These are phyloP conservation scores for Liolophura sinensis DNA, from an alignment of 1,140 invertebrate genomes.

Conservation along the genomic window DNA sequence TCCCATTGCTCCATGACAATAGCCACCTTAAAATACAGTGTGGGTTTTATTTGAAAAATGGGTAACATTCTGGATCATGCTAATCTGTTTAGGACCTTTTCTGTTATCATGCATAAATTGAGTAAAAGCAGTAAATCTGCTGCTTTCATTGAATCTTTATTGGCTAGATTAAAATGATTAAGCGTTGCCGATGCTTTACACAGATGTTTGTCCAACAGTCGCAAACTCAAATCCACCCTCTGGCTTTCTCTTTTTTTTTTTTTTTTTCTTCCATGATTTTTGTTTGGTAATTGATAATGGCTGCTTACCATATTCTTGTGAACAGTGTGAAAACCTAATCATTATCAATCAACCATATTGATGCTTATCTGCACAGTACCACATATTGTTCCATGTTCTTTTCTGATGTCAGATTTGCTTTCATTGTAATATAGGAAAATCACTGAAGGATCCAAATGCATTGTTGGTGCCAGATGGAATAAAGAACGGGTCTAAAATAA, in stretches of 20 bases:
- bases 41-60: too few relatives aligned
- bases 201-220: not conserved
- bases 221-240: not conserved
- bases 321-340: too few relatives aligned
- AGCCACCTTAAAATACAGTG: too few relatives aligned
- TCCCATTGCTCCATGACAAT: not conserved
- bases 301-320: not conserved
- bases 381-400: not conserved
- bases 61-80: too few relatives aligned
- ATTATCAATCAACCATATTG: not conserved
- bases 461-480: not conserved
- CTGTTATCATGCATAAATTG: too few relatives aligned
- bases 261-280: too few relatives aligned
- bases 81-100: too few relatives aligned
- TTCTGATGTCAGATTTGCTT: not conserved
- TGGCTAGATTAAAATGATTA: too few relatives aligned
- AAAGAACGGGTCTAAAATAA: constrained; percentile 1
- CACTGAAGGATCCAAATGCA: not conserved
- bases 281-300: not conserved
- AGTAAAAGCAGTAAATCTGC: too few relatives aligned
- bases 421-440: not conserved
- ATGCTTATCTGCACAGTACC: not conserved
- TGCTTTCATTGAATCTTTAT: too few relatives aligned
- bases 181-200: too few relatives aligned
- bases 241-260: too few relatives aligned